A percentile compares a stretch with the other conserved stretches of the same genome.
Evolutionary conservation across 2,797 vertebrate genomes (phyloP).

Genomic region (Gobionotothen gibberifrons): DNA sequence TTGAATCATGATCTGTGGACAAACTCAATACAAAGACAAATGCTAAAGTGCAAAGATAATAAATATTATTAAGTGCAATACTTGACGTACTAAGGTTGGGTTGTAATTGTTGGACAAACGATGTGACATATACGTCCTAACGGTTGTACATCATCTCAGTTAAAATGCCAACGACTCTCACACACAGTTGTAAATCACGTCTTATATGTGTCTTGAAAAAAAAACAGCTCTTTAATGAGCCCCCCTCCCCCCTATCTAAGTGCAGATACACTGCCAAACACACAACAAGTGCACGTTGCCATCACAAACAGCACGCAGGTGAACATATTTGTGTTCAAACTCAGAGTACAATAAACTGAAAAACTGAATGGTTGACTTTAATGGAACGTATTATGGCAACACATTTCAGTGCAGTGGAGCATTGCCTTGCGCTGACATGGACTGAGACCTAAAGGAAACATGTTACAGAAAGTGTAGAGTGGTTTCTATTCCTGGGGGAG

Average conservation of each 20-base stretch:
- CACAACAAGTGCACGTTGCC: constrained; percentile 56
- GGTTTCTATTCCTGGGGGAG: constrained; percentile 24
- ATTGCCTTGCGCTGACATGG: not conserved
- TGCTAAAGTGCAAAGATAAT: too few relatives aligned
- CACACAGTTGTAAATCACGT: not conserved
- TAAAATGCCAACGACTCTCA: too few relatives aligned
- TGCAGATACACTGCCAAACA: constrained; percentile 24
- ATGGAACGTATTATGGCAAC: not conserved
- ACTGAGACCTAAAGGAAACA: not conserved
- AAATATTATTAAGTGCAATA: too few relatives aligned
- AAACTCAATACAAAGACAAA: not conserved
- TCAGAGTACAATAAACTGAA: constrained; percentile 6
- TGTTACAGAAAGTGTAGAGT: not conserved
- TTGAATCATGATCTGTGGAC: not conserved
- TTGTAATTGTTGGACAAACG: too few relatives aligned
- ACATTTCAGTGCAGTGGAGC: not conserved
- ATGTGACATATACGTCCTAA: too few relatives aligned
- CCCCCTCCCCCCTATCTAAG: not conserved
- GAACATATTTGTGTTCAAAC: constrained; percentile 44
- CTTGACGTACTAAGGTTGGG: too few relatives aligned
- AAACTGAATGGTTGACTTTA: not conserved
- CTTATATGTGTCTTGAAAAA: not conserved
- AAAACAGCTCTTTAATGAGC: not conserved
- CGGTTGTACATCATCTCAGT: too few relatives aligned
- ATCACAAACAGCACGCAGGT: constrained; percentile 61